Evolutionary conservation across 2,797 vertebrate species (phyloP), one percentile per base, ranked within the genome.

Genomic region (Intellagama lesueurii): DNA sequence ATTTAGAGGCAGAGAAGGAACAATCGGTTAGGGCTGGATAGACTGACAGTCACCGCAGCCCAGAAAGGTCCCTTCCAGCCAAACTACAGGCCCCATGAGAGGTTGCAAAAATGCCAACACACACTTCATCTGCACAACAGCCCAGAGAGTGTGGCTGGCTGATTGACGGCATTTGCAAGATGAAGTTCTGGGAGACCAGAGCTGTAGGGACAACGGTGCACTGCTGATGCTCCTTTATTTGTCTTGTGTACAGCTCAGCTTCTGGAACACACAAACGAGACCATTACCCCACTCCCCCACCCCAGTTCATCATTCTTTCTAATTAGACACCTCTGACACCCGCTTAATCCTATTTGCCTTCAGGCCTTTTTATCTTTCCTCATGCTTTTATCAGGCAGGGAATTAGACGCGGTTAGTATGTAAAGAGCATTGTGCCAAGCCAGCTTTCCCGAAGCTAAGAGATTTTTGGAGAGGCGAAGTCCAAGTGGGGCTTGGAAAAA

Each of bases 301-400:
- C 91, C 90, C 92, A 94, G 92, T 92, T 94, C 95, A 96, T 96
- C 95, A 94, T 92, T 94, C 94, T 95, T 95, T 94, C 95, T 96
- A 96, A 96, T 96, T 96, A 96, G 95, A 88, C 94, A 94, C 94
- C 94, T 95, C 94, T 95, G 95, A 95, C 94, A 96, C 92, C 89
- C 92, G 95, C 95, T 95, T 95, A 95, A 95, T 96, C 95, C 94
- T 95, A 91, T 96, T 96, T 95, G 94, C 94, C 95, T 92, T 89
- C 91, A 26, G 90, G 94, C 92, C 93, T 93, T 95, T 96, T 96
- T 93, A 96, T 96, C 95, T 96, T 93, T 60, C 89, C 87, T 92
- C 87, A 86, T 93, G 94, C 91, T 95, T 93, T 94, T 96, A 94
- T 94, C 93, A 86, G 94, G 7, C 90, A 84, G 92, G 93, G 95